Conservation (phyloP, 2,888 invertebrate species). For the Patella pellucida region DNA sequence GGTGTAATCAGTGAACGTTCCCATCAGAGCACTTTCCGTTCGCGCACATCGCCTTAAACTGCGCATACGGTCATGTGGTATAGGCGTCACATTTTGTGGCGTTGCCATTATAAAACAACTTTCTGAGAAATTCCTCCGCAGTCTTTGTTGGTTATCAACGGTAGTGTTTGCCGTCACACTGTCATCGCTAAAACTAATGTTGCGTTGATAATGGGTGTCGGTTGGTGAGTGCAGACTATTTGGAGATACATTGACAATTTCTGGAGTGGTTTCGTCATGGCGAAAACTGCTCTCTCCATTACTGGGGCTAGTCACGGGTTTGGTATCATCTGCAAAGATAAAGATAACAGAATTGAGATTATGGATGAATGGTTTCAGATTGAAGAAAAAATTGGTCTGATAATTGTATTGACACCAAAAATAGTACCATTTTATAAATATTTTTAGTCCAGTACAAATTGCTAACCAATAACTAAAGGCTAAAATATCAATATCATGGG, state of each 20-base stretch:
- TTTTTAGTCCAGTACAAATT: too few species aligned
- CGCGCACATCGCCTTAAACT: neutral
- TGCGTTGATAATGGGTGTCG: conserved; percentile 34
- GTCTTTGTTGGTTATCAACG: conserved; percentile 38
- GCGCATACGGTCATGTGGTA: neutral
- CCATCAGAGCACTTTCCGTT: conserved; percentile 22
- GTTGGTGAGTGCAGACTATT: neutral
- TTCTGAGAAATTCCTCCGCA: conserved; percentile 11
- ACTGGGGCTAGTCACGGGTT: conserved; percentile 2
- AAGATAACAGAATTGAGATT: too few species aligned
- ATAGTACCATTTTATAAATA: too few species aligned
- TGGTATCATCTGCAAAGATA: conserved; percentile 9
- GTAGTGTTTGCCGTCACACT: conserved; percentile 57
- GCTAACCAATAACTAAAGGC: too few species aligned
- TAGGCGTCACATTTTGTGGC: neutral
- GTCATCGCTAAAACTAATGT: conserved; percentile 64
- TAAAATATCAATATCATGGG: too few species aligned
- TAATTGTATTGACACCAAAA: too few species aligned
- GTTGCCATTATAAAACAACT: conserved; percentile 13
- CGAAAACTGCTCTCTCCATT: neutral
- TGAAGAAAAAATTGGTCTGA: too few species aligned
- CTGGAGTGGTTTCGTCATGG: neutral
- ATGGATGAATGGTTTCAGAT: too few species aligned
- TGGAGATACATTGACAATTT: neutral
- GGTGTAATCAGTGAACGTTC: conserved; percentile 43